Conservation (phyloP, 92 coral and sea anemone species). For the Palythoa grandiflora region DNA sequence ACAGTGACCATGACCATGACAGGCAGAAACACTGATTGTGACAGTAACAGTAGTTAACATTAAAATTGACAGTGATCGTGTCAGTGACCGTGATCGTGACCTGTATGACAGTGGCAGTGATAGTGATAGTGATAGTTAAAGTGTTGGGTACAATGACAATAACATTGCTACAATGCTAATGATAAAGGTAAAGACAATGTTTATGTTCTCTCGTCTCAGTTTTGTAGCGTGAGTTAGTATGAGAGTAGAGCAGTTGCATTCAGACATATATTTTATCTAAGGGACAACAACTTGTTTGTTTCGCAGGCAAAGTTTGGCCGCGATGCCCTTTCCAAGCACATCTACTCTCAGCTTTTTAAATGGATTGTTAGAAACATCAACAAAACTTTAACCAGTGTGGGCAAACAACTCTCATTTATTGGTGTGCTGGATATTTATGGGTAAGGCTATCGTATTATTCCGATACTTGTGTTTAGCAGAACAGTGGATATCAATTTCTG, state of each 20-base stretch:
- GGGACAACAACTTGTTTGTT: neutral
- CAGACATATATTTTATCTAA: too few relatives aligned
- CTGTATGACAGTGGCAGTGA: too few relatives aligned
- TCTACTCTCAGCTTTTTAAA: conserved; percentile 91
- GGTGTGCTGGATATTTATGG: conserved; percentile 98
- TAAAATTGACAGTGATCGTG: too few relatives aligned
- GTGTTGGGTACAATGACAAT: too few relatives aligned
- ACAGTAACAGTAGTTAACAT: too few relatives aligned
- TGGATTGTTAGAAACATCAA: conserved; percentile 92
- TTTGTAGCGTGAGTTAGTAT: neutral
- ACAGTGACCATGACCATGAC: too few relatives aligned
- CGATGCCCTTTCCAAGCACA: conserved; percentile 93
- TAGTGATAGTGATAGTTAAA: too few relatives aligned
- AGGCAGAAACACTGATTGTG: too few relatives aligned
- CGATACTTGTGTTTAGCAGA: neutral
- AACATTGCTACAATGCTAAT: too few relatives aligned
- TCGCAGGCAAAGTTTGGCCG: conserved; percentile 84
- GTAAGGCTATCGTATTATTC: conserved; percentile 52
- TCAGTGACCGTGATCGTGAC: too few relatives aligned
- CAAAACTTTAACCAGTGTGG: conserved; percentile 77
- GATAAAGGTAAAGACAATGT: too few relatives aligned
- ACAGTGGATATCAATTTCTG: neutral
- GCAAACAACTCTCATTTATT: conserved; percentile 87
- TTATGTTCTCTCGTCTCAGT: too few relatives aligned
- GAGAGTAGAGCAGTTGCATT: neutral